These are phyloP conservation scores for Cryptophagus acutangulus DNA, from an alignment of 2,888 invertebrate species.

Conservation along the genomic window DNA sequence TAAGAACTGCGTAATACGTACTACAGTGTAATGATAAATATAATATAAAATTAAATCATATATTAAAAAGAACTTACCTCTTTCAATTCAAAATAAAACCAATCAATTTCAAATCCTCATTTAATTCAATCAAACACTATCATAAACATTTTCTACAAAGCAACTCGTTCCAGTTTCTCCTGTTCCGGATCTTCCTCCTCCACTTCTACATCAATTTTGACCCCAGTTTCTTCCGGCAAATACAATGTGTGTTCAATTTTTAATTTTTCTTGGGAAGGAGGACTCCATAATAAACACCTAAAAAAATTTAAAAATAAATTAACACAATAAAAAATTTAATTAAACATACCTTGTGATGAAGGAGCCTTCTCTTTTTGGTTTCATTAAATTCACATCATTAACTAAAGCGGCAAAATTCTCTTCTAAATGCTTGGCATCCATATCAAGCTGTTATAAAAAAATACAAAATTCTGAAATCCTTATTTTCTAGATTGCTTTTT, in stretches of 20 bases:
- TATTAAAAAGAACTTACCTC: too few relatives aligned
- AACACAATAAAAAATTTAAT: constrained; percentile 3
- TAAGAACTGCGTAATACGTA: constrained; percentile 35
- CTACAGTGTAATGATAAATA: constrained; percentile 37
- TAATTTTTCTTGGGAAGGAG: constrained; percentile 62
- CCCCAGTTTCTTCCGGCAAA: constrained; percentile 23
- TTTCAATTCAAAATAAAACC: too few relatives aligned
- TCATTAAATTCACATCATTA: constrained; percentile 58
- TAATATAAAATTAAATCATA: constrained; percentile 28
- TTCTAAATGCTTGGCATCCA: constrained; percentile 65
- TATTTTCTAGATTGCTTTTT: too few relatives aligned
- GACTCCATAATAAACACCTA: constrained; percentile 61
- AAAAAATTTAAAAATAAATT: constrained; percentile 6
- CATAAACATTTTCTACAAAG: too few relatives aligned
- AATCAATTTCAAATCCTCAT: too few relatives aligned
- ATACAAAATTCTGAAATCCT: neutral
- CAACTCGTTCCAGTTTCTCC: too few relatives aligned
- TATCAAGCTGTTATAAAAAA: constrained; percentile 56
- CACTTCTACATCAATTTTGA: constrained; percentile 30
- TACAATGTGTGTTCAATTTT: constrained; percentile 57
- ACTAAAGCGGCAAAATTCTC: constrained; percentile 66
- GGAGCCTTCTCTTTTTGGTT: constrained; percentile 63
- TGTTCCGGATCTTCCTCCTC: constrained; percentile 39
- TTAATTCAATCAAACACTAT: too few relatives aligned
- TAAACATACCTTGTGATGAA: constrained; percentile 64